These are phyloP conservation scores for Synanthedon vespiformis DNA, from an alignment of 2,888 invertebrate species.

Conservation along the genomic window DNA sequence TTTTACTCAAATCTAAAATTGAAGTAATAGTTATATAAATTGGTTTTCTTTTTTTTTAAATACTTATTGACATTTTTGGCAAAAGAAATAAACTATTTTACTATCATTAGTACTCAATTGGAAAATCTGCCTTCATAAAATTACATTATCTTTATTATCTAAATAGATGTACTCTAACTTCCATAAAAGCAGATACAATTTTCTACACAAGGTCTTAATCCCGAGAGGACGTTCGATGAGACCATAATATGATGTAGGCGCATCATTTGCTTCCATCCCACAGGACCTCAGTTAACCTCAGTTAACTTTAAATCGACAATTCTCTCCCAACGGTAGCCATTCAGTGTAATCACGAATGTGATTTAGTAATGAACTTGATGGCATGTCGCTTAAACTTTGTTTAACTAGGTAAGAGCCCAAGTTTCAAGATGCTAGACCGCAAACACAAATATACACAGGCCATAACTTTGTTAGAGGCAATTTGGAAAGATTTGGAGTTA, in stretches of 20 bases:
- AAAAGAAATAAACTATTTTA: too few relatives aligned
- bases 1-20: too few relatives aligned
- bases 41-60: too few relatives aligned
- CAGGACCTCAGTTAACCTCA: conserved; percentile 32
- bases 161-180: neutral
- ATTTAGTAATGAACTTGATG: conserved; percentile 16
- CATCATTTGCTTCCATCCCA: conserved; percentile 13
- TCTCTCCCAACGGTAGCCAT: conserved; percentile 31
- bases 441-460: neutral
- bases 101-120: too few relatives aligned
- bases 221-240: conserved; percentile 3
- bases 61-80: too few relatives aligned
- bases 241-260: conserved; percentile 16
- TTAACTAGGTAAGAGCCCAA: neutral
- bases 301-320: conserved; percentile 41
- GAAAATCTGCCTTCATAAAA: too few relatives aligned
- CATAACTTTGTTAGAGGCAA: neutral
- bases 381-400: neutral
- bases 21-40: too few relatives aligned
- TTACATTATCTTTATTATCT: too few relatives aligned
- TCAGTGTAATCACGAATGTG: conserved; percentile 13
- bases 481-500: neutral
- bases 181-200: neutral
- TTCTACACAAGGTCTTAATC: neutral
- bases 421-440: neutral